Conservation (phyloP, 2,113 vertebrate species). For the Sapayoa aenigma region DNA sequence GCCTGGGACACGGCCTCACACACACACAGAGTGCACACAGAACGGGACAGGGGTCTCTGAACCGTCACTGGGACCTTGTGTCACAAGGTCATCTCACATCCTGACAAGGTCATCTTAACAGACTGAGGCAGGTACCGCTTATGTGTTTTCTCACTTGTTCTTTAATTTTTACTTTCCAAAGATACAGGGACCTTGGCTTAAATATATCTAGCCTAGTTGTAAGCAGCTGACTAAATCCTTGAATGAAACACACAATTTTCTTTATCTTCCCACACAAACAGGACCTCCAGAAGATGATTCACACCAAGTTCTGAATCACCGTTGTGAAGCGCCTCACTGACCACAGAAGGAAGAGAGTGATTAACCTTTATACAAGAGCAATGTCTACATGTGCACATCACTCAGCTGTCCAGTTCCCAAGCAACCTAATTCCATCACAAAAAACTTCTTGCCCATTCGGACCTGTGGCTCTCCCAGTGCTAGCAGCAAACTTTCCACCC, state of each 20-base stretch:
- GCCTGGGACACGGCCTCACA: fast-evolving
- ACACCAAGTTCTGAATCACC: neutral
- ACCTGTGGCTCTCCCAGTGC: neutral
- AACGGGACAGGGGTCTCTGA: neutral
- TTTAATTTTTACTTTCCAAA: neutral
- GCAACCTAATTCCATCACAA: neutral
- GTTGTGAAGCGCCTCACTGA: neutral
- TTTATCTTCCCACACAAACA: neutral
- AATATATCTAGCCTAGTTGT: neutral
- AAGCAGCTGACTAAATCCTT: neutral
- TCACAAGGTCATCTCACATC: neutral
- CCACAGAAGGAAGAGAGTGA: neutral
- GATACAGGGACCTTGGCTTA: neutral
- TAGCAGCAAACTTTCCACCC: neutral
- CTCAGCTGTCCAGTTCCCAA: neutral
- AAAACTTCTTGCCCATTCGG: neutral
- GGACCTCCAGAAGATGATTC: neutral
- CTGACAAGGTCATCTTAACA: neutral
- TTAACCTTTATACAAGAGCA: neutral
- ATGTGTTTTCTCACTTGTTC: neutral
- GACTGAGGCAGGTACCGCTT: neutral
- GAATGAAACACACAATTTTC: neutral
- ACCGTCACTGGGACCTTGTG: fast-evolving
- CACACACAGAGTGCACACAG: fast-evolving
- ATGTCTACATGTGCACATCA: neutral